These are phyloP conservation scores for Blastobasis adustella DNA, from an alignment of 2,888 invertebrate genomes.

Conservation along the genomic window DNA sequence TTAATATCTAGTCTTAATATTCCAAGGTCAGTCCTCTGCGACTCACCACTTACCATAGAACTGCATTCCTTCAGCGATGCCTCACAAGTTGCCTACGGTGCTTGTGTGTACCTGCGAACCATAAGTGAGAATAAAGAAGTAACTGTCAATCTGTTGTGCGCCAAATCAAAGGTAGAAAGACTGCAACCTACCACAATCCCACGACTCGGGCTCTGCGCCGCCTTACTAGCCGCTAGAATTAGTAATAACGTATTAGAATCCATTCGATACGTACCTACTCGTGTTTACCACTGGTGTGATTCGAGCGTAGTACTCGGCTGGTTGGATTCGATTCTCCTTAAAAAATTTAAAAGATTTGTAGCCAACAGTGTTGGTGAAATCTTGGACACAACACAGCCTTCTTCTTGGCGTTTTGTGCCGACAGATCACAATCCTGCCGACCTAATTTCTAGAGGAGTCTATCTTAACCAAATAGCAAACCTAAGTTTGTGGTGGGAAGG, in stretches of 20 bases:
- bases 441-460: constrained; percentile 14
- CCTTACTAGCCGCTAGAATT: constrained; percentile 3
- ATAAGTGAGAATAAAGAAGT: no score
- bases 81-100: no score
- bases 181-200: constrained; percentile 6
- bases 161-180: not conserved
- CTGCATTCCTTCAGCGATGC: constrained; percentile 6
- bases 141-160: no score
- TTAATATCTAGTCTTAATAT: no score
- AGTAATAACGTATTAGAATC: not conserved
- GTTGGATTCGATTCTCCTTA: not conserved
- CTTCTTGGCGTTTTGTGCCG: not conserved
- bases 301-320: constrained; percentile 2
- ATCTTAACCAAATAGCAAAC: not conserved
- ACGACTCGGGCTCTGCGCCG: constrained; percentile 7
- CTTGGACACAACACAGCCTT: not conserved
- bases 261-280: not conserved
- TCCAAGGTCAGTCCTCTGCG: constrained; percentile 3
- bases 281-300: constrained; percentile 1
- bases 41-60: constrained; percentile 1
- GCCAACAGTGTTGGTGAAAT: no score
- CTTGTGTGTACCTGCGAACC: no score
- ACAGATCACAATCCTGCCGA: not conserved
- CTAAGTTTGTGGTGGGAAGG: constrained; percentile 15
- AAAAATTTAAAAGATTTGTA: no score